These are phyloP conservation scores for Hippasteria phrygiana DNA, from an alignment of 53 echinoderm and acorn worm genomes.

Conservation along the genomic window DNA sequence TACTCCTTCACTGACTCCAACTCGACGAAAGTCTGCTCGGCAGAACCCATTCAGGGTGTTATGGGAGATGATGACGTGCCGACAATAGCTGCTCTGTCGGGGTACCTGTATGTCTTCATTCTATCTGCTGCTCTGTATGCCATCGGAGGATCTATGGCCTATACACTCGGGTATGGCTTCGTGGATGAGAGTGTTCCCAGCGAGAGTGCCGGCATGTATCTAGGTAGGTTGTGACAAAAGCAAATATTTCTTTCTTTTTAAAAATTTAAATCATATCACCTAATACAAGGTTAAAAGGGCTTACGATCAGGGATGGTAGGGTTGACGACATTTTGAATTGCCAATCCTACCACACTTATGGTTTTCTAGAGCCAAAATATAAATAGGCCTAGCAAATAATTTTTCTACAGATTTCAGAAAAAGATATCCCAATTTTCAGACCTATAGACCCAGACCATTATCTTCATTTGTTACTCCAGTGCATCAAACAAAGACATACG, in stretches of 20 bases:
- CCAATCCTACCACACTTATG: too few relatives aligned
- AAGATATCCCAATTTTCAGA: too few relatives aligned
- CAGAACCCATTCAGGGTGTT: not conserved
- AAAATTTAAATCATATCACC: not conserved
- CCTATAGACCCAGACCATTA: too few relatives aligned
- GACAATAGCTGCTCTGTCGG: conserved; percentile 49
- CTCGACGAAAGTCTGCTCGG: not conserved
- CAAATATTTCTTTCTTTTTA: too few relatives aligned
- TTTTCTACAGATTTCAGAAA: too few relatives aligned
- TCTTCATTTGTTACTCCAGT: too few relatives aligned
- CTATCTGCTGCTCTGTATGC: conserved; percentile 40
- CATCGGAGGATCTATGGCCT: conserved; percentile 53
- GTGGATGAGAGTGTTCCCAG: conserved; percentile 71
- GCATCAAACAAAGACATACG: too few relatives aligned
- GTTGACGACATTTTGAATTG: too few relatives aligned
- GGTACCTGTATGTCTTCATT: conserved; percentile 68
- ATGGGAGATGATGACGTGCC: not conserved
- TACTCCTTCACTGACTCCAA: conserved; percentile 32
- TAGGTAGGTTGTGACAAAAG: conserved; percentile 50
- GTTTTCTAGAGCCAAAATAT: too few relatives aligned
- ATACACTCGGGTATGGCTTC: conserved; percentile 62
- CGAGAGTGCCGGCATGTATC: conserved; percentile 54
- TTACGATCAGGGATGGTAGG: too few relatives aligned
- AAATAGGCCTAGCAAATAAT: too few relatives aligned
- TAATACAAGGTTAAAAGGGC: too few relatives aligned